phyloP scores from a whole-genome alignment of 2,888 invertebrate genomes.

The Ophion slaviceki region DNA sequence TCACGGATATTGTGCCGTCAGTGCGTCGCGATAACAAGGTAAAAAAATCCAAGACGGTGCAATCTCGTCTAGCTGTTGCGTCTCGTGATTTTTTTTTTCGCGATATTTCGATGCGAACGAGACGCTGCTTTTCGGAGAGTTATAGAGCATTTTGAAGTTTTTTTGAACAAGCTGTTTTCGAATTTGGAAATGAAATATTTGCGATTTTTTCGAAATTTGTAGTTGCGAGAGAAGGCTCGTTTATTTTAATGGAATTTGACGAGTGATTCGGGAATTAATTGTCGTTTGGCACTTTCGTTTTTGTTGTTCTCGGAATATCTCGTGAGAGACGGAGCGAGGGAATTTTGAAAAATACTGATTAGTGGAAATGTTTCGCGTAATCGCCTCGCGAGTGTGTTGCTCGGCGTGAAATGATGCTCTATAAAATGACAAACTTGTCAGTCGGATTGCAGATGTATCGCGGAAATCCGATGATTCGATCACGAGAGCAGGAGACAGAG shows the following conservation, averaged over 20 bases:
- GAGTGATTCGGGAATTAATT: not conserved
- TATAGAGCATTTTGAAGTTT: not conserved
- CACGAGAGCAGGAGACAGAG: conserved; percentile 38
- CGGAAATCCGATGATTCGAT: conserved; percentile 64
- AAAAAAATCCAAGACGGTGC: conserved; percentile 33
- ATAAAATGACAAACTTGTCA: conserved; percentile 49
- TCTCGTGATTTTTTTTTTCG: not conserved
- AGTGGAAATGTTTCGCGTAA: conserved; percentile 48
- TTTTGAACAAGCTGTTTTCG: not conserved
- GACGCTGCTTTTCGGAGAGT: not conserved
- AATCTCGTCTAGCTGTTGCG: not conserved
- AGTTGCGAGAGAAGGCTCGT: not conserved
- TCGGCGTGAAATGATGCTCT: conserved; percentile 49
- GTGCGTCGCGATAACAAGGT: conserved; percentile 61
- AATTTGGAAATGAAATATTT: not conserved
- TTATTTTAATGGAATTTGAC: not conserved
- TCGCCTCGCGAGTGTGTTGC: conserved; percentile 20
- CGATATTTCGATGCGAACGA: not conserved
- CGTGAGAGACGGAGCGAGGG: not conserved
- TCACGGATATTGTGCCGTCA: conserved; percentile 53
- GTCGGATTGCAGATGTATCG: conserved; percentile 48
- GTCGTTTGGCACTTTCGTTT: not conserved
- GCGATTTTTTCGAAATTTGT: not conserved
- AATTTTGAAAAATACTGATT: conserved; percentile 13
- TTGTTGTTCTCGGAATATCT: not conserved